Evolutionary conservation across 2,888 invertebrate genomes (phyloP), one percentile per base, ranked within the genome.

Genomic region (Oscheius myriophilus): DNA sequence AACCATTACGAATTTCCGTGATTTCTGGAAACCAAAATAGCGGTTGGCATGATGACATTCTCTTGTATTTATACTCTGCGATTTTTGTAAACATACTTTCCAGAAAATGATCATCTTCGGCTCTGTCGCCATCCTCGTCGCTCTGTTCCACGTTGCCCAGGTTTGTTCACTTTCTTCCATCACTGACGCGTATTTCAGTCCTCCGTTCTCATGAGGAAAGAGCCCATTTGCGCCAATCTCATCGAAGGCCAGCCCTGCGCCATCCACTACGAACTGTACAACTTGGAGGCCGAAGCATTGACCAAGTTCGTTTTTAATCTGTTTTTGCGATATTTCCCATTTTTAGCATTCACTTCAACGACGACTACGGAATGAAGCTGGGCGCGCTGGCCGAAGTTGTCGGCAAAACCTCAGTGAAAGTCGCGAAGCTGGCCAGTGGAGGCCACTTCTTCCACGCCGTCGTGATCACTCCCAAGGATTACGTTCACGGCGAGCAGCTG

Each of bases 311-410:
- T n/a, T 21, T 11, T 54, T 54, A 33, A 16, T 14, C 26, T 25
- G 9, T 16, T 21, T 18, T 18, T 18, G 16, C 18, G 18, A n/a
- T 39, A 16, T 26, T 39, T 4, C 2, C 33, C 23, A 26, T 39
- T 39, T 55, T 39, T n/a, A 55, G 55, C 21, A 41, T 55, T 16
- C 25, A 39, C 12, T 39, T 55, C 39, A 33, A 55, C n/a, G 55
- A 55, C 41, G 41, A 55, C n/a, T 55, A 41, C 39, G 55, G 39
- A 18, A 39, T 55, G 55, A 33, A 55, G 18, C n/a, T 55, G n/a
- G 16, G 18, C 16, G 55, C 26, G 18, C 12, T 55, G 18, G 33
- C 16, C 21, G 41, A 39, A 39, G 41, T 55, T 1, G 39, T 55
- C 55, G 55, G 55, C 6, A 39, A 33, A 9, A 33, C 55, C 41